These are phyloP conservation scores for Drosophila prostipennis DNA, from an alignment of 2,888 invertebrate species.

Conservation along the genomic window DNA sequence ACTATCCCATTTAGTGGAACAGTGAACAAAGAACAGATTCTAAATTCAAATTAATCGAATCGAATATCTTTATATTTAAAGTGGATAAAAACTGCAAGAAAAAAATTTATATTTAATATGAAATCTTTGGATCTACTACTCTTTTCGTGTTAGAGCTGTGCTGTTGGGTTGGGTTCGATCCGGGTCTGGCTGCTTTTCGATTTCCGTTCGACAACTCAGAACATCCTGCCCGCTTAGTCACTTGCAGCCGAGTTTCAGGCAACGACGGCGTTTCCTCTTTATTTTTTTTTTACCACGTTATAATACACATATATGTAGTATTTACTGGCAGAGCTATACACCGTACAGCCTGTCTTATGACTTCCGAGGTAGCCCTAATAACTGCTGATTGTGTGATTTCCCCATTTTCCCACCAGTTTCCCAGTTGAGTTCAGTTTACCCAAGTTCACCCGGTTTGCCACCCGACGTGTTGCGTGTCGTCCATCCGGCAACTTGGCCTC, in stretches of 20 bases:
- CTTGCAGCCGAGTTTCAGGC: slow-evolving; percentile 49
- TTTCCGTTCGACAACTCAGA: slow-evolving; percentile 60
- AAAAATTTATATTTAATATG: too few species aligned
- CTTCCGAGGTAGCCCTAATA: slow-evolving; percentile 74
- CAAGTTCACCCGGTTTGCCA: slow-evolving; percentile 10
- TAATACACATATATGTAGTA: background rate
- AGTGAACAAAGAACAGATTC: too few species aligned
- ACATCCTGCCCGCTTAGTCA: slow-evolving; percentile 69
- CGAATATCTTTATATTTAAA: too few species aligned
- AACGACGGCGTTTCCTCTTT: background rate
- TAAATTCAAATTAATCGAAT: too few species aligned
- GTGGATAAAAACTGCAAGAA: too few species aligned
- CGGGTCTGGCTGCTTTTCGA: slow-evolving; percentile 57
- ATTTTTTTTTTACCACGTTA: background rate
- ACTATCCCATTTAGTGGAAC: too few species aligned
- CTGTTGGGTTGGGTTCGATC: background rate
- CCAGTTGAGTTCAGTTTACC: background rate
- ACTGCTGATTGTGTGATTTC: slow-evolving; percentile 79
- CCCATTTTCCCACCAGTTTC: slow-evolving; percentile 11
- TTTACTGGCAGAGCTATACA: background rate
- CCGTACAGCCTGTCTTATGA: slow-evolving; percentile 54
- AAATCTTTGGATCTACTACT: too few species aligned
- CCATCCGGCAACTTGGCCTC: slow-evolving; percentile 2
- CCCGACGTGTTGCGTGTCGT: slow-evolving; percentile 49
- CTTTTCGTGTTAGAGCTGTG: too few species aligned